Evolutionary conservation across 1,140 invertebrate genomes (phyloP).

Genomic region (Penaeus japonicus): DNA sequence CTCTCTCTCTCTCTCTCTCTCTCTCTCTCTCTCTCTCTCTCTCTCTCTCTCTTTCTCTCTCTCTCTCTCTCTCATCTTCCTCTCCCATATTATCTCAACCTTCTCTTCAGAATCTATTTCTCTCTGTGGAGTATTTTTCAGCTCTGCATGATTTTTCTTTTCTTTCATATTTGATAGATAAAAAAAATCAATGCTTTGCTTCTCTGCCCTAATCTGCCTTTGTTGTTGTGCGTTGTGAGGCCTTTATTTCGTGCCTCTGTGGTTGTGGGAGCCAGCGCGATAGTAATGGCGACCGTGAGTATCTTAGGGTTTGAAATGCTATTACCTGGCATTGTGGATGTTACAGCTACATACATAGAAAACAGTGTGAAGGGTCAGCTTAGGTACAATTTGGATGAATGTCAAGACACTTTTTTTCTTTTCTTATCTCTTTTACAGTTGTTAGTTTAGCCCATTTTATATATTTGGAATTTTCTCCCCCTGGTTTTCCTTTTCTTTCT

Average conservation of each 20-base stretch:
- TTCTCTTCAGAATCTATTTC: no score
- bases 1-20: neutral
- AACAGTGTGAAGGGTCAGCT: neutral
- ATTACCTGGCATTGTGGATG: neutral
- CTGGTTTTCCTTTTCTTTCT: no score
- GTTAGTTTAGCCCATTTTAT: no score
- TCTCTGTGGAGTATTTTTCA: neutral
- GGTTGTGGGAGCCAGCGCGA: constrained; percentile 20
- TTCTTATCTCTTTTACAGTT: neutral
- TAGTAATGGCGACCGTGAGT: constrained; percentile 18
- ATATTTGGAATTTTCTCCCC: no score
- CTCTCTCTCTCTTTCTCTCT: neutral
- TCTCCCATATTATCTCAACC: no score
- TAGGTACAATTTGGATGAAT: neutral
- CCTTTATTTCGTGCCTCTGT: constrained; percentile 18
- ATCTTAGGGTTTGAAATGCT: neutral
- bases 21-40: neutral
- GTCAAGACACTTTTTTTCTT: neutral
- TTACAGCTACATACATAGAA: neutral
- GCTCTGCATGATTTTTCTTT: neutral
- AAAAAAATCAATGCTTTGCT: neutral
- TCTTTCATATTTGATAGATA: neutral
- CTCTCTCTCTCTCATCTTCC: neutral
- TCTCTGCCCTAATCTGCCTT: neutral
- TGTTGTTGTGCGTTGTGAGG: constrained; percentile 22